Conservation (phyloP, 2,888 invertebrate species). For the Amiota mariae region DNA sequence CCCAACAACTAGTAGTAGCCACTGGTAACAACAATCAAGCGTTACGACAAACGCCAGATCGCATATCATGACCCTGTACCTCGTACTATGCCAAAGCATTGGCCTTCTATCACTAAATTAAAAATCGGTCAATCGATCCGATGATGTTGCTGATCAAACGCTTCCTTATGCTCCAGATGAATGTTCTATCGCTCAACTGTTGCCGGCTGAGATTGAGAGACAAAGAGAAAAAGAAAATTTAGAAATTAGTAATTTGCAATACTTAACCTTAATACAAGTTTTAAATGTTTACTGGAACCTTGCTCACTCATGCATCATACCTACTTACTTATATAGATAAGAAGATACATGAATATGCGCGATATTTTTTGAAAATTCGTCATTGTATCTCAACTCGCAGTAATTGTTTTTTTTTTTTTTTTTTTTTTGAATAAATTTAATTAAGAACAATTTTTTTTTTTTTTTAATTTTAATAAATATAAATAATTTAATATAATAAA, state of each 20-base stretch:
- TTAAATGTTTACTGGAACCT: background rate
- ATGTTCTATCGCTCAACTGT: too few species aligned
- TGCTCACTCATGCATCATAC: background rate
- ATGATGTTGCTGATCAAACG: too few species aligned
- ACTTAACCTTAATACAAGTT: too few species aligned
- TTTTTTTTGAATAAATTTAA: slow-evolving; percentile 21
- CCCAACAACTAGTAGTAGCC: too few species aligned
- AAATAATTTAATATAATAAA: slow-evolving; percentile 11
- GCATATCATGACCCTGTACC: slow-evolving; percentile 72
- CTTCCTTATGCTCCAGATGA: too few species aligned
- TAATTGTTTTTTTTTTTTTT: background rate
- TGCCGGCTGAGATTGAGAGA: too few species aligned
- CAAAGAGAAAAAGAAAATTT: too few species aligned
- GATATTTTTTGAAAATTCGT: too few species aligned
- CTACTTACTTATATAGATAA: too few species aligned
- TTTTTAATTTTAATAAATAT: slow-evolving; percentile 37
- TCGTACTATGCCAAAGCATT: slow-evolving; percentile 67
- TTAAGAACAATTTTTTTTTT: slow-evolving; percentile 53
- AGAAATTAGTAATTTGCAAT: too few species aligned
- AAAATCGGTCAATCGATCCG: background rate
- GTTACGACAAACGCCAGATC: slow-evolving; percentile 67
- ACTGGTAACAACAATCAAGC: background rate
- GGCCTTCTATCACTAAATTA: slow-evolving; percentile 64
- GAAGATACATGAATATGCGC: too few species aligned
- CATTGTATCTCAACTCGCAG: too few species aligned